Conservation (phyloP, 2,797 vertebrate genomes). For the Psittacula echo region DNA sequence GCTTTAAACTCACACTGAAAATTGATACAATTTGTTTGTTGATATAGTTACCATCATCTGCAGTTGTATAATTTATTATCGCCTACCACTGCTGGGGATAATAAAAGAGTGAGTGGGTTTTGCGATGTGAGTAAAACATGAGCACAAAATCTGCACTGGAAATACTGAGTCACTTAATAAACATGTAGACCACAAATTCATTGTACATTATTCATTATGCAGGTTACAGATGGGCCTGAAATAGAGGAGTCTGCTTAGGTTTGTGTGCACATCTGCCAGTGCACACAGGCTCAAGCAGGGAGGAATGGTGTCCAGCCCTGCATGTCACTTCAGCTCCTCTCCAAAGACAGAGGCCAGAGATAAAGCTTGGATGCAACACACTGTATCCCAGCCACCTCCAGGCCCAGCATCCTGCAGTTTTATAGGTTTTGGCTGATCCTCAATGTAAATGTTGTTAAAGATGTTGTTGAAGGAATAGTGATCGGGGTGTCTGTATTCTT, state of each 20-base stretch:
- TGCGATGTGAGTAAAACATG: slow-evolving; percentile 55
- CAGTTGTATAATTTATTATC: slow-evolving; percentile 63
- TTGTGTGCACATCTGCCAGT: neutral
- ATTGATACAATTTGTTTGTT: slow-evolving; percentile 60
- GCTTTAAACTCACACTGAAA: slow-evolving; percentile 38
- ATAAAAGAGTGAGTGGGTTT: slow-evolving; percentile 62
- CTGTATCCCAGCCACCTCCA: neutral
- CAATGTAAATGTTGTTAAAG: neutral
- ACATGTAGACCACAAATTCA: slow-evolving; percentile 49
- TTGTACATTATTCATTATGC: neutral
- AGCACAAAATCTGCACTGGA: slow-evolving; percentile 60
- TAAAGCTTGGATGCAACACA: neutral
- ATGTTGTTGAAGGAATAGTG: neutral
- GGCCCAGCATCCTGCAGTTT: neutral
- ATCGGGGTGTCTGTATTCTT: neutral
- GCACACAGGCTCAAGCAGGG: fast-evolving
- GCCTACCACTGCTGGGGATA: slow-evolving; percentile 38
- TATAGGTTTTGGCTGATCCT: neutral
- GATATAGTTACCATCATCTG: slow-evolving; percentile 46
- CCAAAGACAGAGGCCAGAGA: neutral
- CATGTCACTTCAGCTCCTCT: neutral
- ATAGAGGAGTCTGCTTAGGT: neutral
- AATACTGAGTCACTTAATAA: slow-evolving; percentile 67
- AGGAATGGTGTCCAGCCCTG: neutral
- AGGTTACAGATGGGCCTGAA: slow-evolving; percentile 38